Evolutionary conservation across 2,888 invertebrate species (phyloP), one percentile per base, ranked within the genome.

Genomic region (Hirudinaria manillensis): DNA sequence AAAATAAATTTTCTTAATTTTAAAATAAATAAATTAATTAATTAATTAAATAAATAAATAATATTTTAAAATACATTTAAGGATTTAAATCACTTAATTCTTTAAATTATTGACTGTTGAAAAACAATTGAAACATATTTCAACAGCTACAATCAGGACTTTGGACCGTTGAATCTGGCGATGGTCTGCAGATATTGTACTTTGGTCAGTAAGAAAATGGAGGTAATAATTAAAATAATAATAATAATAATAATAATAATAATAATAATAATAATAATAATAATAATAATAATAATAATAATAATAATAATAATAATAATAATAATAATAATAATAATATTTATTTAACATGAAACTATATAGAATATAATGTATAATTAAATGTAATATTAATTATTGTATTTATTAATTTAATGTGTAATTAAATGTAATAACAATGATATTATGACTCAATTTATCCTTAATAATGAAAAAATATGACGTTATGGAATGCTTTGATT

Each of bases 121-220:
- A 19, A 32, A 66, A 3, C 45, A 72, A 24, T 4, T 53, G 24
- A 70, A 27, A 70, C 51, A 66, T 76, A 67, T 24, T 68, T 19
- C 81, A 82, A 74, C 82, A 85, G 85, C 78, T 86, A 86, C 79
- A 97, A 94, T 87, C 90, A 91, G 81, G 99, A 99, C 87, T 99
- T 98, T 86, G 99, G 99, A 0, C 99, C 98, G 0, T 88, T 97
- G 79, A 98, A 97, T 87, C 89, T 98, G 82, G 93, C 93, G 80
- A 93, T 94, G 88, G 87, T 99, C 78, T 96, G 94, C 87, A 90
- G 92, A 85, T 93, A 93, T 85, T 97, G 96, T 86, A 90, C 89
- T 81, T 92, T 91, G 83, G 88, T 97, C 77, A 92, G 91, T 83
- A 90, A 89, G 80, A 92, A 91, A 85, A 84, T 93, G 76, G 89